Percentiles rank a stretch among this genome's conserved stretches.
Evolutionary conservation across 1,140 invertebrate species (phyloP).

Genomic region (Formica selysi): DNA sequence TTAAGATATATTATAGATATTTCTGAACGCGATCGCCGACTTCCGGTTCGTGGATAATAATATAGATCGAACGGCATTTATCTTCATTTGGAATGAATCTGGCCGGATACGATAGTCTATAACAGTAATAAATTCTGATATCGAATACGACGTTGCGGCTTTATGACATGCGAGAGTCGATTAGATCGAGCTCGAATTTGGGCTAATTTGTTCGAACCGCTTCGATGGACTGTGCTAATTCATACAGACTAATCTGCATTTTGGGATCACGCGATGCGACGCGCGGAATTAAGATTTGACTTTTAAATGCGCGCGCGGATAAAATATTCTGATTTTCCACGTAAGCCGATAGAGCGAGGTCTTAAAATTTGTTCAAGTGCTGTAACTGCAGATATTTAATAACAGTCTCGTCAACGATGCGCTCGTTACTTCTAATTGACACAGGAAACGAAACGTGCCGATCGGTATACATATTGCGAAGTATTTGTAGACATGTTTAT

Average conservation of each 20-base stretch:
- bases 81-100: constrained; percentile 28
- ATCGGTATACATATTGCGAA: constrained; percentile 4
- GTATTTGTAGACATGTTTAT: constrained; percentile 40
- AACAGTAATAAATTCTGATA: constrained; percentile 51
- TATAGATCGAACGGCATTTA: background rate
- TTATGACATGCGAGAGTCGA: constrained; percentile 49
- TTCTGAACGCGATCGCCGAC: background rate
- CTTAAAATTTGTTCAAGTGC: constrained; percentile 11
- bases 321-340: constrained; percentile 27
- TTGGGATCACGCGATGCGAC: constrained; percentile 5
- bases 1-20: background rate
- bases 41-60: background rate
- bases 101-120: constrained; percentile 19
- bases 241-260: constrained; percentile 26
- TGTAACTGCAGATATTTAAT: constrained; percentile 36
- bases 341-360: background rate
- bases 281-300: constrained; percentile 43
- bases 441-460: background rate
- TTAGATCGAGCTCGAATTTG: constrained; percentile 43
- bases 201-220: constrained; percentile 30
- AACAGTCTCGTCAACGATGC: constrained; percentile 12
- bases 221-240: constrained; percentile 3
- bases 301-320: constrained; percentile 24
- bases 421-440: constrained; percentile 54
- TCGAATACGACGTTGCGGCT: constrained; percentile 25